A percentile compares a stretch with the other conserved stretches of the same genome.
Evolutionary conservation across 2,888 invertebrate genomes (phyloP).

Genomic region (Choristoneura rosaceana): DNA sequence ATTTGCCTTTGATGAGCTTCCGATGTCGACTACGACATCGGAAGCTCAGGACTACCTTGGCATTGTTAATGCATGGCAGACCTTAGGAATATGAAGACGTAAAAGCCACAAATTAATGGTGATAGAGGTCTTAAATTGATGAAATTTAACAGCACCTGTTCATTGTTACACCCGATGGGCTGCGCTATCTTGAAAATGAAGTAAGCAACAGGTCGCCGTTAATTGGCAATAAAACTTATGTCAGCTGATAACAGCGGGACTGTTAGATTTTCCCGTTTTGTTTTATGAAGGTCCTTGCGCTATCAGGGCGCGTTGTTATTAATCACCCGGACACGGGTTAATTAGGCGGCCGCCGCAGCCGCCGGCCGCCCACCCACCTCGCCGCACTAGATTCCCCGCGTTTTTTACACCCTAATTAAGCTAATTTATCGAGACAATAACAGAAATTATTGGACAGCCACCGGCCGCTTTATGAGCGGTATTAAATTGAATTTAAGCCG

Average conservation of each 20-base stretch:
- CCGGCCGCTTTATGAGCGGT: constrained; percentile 78
- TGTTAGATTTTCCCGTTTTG: constrained; percentile 26
- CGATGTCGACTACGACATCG: too few species aligned
- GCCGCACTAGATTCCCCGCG: constrained; percentile 77
- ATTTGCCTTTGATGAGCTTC: too few species aligned
- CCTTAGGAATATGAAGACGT: too few species aligned
- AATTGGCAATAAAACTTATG: constrained; percentile 25
- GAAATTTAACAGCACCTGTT: too few species aligned
- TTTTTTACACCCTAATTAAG: constrained; percentile 84
- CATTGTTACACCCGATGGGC: neutral
- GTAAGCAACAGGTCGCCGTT: constrained; percentile 12
- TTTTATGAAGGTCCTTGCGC: constrained; percentile 29
- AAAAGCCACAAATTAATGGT: too few species aligned
- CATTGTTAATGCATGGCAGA: too few species aligned
- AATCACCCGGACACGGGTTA: constrained; percentile 46
- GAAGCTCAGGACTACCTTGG: too few species aligned
- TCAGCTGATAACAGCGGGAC: constrained; percentile 11
- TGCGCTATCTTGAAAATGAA: neutral
- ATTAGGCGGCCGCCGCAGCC: constrained; percentile 49
- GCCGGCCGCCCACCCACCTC: constrained; percentile 72
- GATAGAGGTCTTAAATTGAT: too few species aligned
- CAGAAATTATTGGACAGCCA: constrained; percentile 74
- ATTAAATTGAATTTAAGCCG: constrained; percentile 75
- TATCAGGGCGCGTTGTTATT: constrained; percentile 25
- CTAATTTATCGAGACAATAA: constrained; percentile 84